Evolutionary conservation across 2,888 invertebrate genomes (phyloP), one percentile per base, ranked within the genome.

Genomic region (Hemaris fuciformis): DNA sequence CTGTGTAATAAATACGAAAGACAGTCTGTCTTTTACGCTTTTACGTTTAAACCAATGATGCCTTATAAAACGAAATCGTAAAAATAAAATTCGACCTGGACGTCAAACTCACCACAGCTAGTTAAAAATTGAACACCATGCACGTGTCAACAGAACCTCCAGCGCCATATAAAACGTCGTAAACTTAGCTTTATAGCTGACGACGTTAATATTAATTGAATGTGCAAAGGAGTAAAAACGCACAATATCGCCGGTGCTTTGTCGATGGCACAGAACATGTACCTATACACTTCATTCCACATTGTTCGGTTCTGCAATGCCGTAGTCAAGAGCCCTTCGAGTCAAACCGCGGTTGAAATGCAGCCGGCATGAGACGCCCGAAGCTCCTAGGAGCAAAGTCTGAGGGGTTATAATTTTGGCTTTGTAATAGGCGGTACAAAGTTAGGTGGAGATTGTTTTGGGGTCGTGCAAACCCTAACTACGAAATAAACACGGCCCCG

Each of bases 221-320:
- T 53, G 53, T 53, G 53, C 31, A 18, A 53, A 18, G 31, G 27
- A 53, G 18, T 53, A 53, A 20, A 53, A 53, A 53, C 57, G 41
- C 23, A 15, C 23, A 57, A 38, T 57, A 60, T 18, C 48, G 25
- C 34, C 34, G 22, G 23, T 13, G 18, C 48, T 25, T 60, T 38
- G 23, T 18, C 27, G 38, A n/a, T 27, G 18, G 46, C 25, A 41
- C 15, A 41, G 74, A 71, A 66, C 77, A 79, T 81, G 75, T 31
- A 59, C 76, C n/a, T n/a, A 75, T 79, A 77, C 80, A 85, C 85
- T 84, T 79, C 81, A 87, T 84, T 84, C 75, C 78, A 76, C 84
- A 89, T 91, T 91, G 89, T 91, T 87, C 85, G 76, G 80, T 82
- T 80, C 79, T 71, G 85, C 83, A 85, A 84, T 81, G 74, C 80